These are phyloP conservation scores for Luidia sarsii DNA, from an alignment of 53 echinoderm and acorn worm species.

Conservation along the genomic window DNA sequence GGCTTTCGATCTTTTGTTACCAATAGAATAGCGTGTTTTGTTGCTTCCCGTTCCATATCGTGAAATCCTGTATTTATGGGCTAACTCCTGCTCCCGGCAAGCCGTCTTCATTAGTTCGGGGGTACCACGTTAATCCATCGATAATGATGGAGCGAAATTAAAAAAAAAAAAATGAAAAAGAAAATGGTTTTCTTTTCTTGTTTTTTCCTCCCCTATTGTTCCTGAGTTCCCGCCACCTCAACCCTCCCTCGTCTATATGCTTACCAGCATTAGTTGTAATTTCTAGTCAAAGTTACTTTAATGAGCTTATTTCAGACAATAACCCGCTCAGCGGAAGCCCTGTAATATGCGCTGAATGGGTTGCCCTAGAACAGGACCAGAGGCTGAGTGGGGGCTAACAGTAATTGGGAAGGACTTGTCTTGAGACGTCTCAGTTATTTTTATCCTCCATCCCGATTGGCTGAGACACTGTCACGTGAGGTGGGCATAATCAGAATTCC, in stretches of 20 bases:
- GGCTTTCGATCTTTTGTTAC: not conserved
- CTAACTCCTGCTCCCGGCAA: constrained; percentile 22
- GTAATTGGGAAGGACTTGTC: too few relatives aligned
- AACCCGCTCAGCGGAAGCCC: not conserved
- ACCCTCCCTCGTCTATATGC: too few relatives aligned
- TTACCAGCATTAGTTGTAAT: not conserved
- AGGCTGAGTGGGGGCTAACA: too few relatives aligned
- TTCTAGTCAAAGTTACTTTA: not conserved
- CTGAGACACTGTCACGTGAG: too few relatives aligned
- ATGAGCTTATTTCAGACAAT: constrained; percentile 17
- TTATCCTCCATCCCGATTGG: too few relatives aligned
- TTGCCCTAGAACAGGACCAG: too few relatives aligned
- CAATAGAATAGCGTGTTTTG: not conserved
- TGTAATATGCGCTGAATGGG: too few relatives aligned
- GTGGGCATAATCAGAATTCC: too few relatives aligned
- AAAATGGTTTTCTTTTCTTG: constrained; percentile 5
- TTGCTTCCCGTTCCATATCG: not conserved
- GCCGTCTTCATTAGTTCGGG: not conserved
- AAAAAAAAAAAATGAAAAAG: not conserved
- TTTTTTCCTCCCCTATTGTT: constrained; percentile 1
- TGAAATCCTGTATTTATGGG: constrained; percentile 13
- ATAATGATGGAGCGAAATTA: constrained; percentile 27
- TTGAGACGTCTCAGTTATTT: too few relatives aligned
- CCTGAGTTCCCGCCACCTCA: too few relatives aligned
- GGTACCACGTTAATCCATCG: constrained; percentile 7